Conservation (phyloP, 2,113 vertebrate species). For the Campylomormyrus numenius region DNA sequence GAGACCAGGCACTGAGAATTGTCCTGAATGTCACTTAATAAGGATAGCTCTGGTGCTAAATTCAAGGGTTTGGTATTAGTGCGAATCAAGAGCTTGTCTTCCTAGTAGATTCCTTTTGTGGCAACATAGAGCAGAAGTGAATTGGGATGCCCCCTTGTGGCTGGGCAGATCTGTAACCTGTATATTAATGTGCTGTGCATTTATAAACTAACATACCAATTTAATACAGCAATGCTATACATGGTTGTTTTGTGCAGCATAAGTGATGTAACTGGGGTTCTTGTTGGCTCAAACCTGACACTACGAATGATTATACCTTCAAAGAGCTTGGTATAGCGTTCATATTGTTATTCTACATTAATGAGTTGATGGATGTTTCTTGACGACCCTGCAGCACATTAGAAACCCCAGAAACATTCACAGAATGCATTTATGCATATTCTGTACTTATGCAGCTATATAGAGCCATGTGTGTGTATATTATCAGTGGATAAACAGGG, state of each 20-base stretch:
- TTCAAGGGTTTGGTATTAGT: neutral
- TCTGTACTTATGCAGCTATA: neutral
- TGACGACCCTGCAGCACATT: neutral
- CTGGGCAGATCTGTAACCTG: neutral
- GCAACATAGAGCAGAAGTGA: neutral
- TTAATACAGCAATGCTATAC: neutral
- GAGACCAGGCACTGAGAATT: neutral
- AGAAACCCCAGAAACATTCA: neutral
- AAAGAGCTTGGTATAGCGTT: neutral
- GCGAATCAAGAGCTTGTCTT: neutral
- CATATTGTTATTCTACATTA: neutral
- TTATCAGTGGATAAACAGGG: neutral
- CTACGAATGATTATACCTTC: neutral
- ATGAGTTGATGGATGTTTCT: slow-evolving; percentile 8
- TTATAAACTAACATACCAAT: neutral
- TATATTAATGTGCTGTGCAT: neutral
- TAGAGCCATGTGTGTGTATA: neutral
- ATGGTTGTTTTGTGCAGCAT: neutral
- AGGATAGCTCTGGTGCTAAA: neutral
- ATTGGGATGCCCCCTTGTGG: neutral
- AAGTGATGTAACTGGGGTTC: neutral
- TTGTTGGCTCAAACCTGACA: neutral
- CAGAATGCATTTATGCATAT: neutral
- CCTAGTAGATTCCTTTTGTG: neutral
- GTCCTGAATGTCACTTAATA: neutral